These are phyloP conservation scores for Mormyrus hasselquistii DNA, from an alignment of 2,797 vertebrate species.

Conservation along the genomic window DNA sequence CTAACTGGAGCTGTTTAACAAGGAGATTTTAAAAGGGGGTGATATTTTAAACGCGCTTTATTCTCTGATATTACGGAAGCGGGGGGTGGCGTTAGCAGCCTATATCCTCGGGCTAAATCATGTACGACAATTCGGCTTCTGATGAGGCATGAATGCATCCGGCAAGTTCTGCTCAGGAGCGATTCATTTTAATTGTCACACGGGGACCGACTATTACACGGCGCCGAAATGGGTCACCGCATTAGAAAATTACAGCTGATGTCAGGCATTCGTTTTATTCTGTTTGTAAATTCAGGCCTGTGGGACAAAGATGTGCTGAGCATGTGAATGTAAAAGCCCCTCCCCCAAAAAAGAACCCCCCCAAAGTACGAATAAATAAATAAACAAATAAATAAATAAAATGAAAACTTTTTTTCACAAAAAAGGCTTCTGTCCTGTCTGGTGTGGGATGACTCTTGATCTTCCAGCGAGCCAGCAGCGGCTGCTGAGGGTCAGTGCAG, in stretches of 20 bases:
- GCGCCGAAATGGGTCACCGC: constrained; percentile 79
- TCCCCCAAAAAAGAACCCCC: neutral
- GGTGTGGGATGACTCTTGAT: constrained; percentile 45
- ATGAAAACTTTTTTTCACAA: constrained; percentile 27
- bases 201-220: constrained; percentile 76
- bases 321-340: constrained; percentile 32
- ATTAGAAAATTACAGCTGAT: constrained; percentile 79
- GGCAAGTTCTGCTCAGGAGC: constrained; percentile 71
- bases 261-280: constrained; percentile 68
- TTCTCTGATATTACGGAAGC: constrained; percentile 35
- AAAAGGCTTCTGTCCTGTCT: constrained; percentile 28
- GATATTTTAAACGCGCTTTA: constrained; percentile 42
- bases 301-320: constrained; percentile 62
- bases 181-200: constrained; percentile 94
- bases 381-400: neutral
- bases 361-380: neutral
- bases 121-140: constrained; percentile 77
- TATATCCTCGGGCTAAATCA: constrained; percentile 72
- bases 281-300: constrained; percentile 77
- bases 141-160: constrained; percentile 84
- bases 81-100: constrained; percentile 37
- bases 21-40: neutral
- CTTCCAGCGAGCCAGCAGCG: neutral
- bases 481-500: neutral
- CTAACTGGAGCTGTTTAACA: neutral